Base-by-base conservation (phyloP, 2,888 invertebrate genomes). In the Cosmia trapezina region DNA sequence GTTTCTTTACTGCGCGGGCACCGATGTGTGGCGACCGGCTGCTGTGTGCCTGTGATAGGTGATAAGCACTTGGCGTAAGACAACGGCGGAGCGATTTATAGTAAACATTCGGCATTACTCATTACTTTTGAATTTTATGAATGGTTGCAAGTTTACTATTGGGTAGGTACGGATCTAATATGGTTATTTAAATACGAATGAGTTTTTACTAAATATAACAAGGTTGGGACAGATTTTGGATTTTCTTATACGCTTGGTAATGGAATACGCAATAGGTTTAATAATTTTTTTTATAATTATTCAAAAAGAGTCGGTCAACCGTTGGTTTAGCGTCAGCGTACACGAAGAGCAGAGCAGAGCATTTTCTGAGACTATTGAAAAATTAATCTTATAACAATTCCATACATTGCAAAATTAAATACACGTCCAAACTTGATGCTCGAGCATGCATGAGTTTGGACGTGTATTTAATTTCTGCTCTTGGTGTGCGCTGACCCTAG, bases 1-100 rank as follows among this genome's bases (percentile, higher is more conserved):
- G 77, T 57, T 81, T 71, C 74, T 76, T 68, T 54, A 86, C 86
- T 85, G 86, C 80, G 81, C 71, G 47, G n/a, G 76, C 76, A 74
- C 49, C 68, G 72, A 51, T 63, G 56, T 77, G 81, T 70, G 70
- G 66, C 51, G 63, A 60, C 45, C 53, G 65, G 70, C 53, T 66
- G 57, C 70, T 78, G 69, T 83, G 70, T 49, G 62, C 54, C 70
- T 78, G 66, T 83, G 76, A 82, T 83, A 74, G 83, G 74, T 81
- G 80, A 81, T 74, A 83, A 83, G 63, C 45, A 64, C 2, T 51
- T 75, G 83, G 75, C 41, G 9, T 61, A 79, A 83, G 61, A 12
- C 9, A 77, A 7, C 12, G 62, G 70, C 80, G 63, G 54, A 73
- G 70, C 72, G 68, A 51, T 53, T 59, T 37, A 8, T 54, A n/a